A percentile compares a stretch with the other conserved stretches of the same genome.
phyloP scores from a whole-genome alignment of 2,888 invertebrate genomes.

The Cataglyphis cursor region DNA sequence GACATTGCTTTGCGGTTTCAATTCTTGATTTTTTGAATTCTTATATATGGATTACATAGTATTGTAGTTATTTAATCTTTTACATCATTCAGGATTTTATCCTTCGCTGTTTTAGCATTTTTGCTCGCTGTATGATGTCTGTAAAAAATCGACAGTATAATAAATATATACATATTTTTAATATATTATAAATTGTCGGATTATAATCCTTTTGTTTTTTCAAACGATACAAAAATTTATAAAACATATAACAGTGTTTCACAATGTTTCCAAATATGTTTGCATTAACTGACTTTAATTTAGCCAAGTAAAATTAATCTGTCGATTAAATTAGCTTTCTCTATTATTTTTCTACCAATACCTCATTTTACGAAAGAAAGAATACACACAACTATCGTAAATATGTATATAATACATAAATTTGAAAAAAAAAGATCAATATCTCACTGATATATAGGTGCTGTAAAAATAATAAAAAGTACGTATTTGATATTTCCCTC shows the following conservation, averaged over 20 bases:
- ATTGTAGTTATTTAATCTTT: background rate
- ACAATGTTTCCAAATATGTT: background rate
- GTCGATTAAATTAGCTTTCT: background rate
- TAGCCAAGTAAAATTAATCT: background rate
- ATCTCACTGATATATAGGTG: background rate
- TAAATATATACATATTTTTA: constrained; percentile 12
- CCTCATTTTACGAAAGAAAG: background rate
- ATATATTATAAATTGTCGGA: background rate
- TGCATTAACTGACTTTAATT: constrained; percentile 6
- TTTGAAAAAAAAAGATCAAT: background rate
- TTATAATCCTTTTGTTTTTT: background rate
- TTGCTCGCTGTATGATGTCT: background rate
- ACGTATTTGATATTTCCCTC: constrained; percentile 5
- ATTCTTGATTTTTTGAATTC: too few species aligned
- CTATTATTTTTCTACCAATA: background rate
- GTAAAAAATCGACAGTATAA: background rate
- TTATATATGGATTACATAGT: background rate
- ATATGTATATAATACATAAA: background rate
- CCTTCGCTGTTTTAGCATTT: background rate
- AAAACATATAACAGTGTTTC: background rate
- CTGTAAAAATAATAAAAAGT: constrained; percentile 27
- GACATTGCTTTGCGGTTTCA: background rate
- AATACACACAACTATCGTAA: background rate
- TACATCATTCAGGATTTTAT: background rate
- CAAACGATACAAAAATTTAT: background rate